These are phyloP conservation scores for Carassius gibelio DNA, from an alignment of 2,113 vertebrate genomes.

Conservation along the genomic window DNA sequence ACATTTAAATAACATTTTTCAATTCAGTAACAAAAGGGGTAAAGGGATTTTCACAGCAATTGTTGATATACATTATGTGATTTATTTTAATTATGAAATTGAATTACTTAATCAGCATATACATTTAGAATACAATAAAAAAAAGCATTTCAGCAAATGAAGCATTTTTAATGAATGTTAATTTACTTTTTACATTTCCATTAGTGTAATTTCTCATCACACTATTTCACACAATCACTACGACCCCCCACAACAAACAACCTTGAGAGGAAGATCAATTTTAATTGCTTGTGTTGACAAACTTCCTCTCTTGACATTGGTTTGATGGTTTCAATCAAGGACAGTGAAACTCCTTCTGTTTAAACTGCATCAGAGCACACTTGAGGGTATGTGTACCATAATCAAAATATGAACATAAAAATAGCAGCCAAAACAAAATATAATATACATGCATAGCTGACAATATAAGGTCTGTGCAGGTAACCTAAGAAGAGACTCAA, in stretches of 20 bases:
- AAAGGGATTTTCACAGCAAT: not conserved
- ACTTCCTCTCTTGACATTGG: not conserved
- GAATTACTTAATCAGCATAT: not conserved
- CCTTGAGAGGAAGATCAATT: slow-evolving; percentile 1
- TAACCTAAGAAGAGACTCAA: not conserved
- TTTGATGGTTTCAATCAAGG: slow-evolving; percentile 5
- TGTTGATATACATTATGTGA: not conserved
- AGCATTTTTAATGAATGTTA: not conserved
- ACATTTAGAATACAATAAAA: not conserved
- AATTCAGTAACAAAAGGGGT: no score
- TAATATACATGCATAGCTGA: not conserved
- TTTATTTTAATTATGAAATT: not conserved
- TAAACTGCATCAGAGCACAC: not conserved
- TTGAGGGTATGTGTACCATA: slow-evolving; percentile 33
- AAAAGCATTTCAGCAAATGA: not conserved
- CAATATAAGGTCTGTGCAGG: not conserved
- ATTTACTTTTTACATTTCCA: not conserved
- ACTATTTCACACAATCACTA: not conserved
- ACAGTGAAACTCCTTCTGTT: not conserved
- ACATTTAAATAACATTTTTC: no score
- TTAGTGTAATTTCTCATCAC: not conserved
- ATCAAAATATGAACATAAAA: slow-evolving; percentile 40
- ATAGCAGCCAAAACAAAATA: slow-evolving; percentile 21
- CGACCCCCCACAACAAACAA: not conserved
- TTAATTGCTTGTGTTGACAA: not conserved